These are phyloP conservation scores for Battus philenor DNA, from an alignment of 1,140 invertebrate species.

Conservation along the genomic window DNA sequence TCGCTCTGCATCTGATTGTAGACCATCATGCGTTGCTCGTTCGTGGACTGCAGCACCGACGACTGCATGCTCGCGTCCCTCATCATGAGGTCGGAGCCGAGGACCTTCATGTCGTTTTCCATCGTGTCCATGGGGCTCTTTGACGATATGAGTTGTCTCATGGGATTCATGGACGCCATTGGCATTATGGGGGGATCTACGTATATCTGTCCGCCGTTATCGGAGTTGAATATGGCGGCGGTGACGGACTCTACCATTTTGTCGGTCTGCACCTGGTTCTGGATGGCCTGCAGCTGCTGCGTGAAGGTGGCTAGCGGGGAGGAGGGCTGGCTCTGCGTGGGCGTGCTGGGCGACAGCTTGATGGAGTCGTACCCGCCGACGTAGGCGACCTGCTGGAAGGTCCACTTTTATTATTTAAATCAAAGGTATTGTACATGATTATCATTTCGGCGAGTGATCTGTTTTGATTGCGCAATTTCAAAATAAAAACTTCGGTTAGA, in stretches of 20 bases:
- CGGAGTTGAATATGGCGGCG: constrained; percentile 71
- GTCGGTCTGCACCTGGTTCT: constrained; percentile 70
- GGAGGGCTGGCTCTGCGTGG: constrained; percentile 41
- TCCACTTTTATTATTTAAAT: constrained; percentile 10
- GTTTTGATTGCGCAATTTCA: no score
- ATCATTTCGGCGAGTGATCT: no score
- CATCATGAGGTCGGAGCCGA: constrained; percentile 53
- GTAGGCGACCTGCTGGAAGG: constrained; percentile 63
- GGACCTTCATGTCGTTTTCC: constrained; percentile 47
- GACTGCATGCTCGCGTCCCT: constrained; percentile 35
- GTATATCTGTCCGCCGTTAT: constrained; percentile 49
- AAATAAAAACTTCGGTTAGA: no score
- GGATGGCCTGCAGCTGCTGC: constrained; percentile 66
- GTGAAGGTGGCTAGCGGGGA: constrained; percentile 54
- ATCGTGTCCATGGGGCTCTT: constrained; percentile 40
- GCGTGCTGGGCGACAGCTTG: constrained; percentile 51
- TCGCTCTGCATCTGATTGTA: constrained; percentile 46
- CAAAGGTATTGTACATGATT: no score
- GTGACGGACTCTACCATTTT: constrained; percentile 73
- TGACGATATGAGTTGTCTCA: constrained; percentile 49
- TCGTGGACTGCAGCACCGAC: constrained; percentile 27
- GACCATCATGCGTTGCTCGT: constrained; percentile 42
- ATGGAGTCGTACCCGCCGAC: constrained; percentile 71
- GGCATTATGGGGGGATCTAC: constrained; percentile 41
- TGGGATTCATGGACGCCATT: constrained; percentile 45